Percentiles rank a stretch among this genome's conserved stretches.
These are phyloP conservation scores for Orgyia antiqua DNA, from an alignment of 2,888 invertebrate species.

Conservation along the genomic window DNA sequence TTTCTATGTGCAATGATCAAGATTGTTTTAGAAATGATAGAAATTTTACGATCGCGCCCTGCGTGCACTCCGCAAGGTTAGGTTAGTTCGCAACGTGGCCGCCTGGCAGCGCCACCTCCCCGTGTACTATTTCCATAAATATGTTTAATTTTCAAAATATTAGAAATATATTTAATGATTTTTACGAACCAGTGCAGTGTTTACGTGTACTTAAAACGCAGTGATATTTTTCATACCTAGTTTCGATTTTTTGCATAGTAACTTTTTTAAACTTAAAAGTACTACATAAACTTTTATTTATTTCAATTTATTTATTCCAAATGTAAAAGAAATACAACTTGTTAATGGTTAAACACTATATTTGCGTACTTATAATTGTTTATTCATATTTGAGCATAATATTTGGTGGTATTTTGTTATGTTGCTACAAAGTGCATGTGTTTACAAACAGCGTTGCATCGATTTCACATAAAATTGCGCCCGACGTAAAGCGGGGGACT, in stretches of 20 bases:
- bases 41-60: conserved; percentile 48
- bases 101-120: conserved; percentile 62
- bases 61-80: conserved; percentile 63
- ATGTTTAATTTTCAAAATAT: conserved; percentile 11
- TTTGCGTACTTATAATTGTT: neutral
- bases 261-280: too few species aligned
- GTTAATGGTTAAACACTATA: conserved; percentile 23
- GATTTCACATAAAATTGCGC: conserved; percentile 72
- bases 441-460: conserved; percentile 75
- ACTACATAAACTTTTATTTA: too few species aligned
- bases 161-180: conserved; percentile 4
- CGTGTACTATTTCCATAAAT: conserved; percentile 36
- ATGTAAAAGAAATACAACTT: conserved; percentile 28
- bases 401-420: neutral
- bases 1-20: conserved; percentile 50
- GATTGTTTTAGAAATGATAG: conserved; percentile 30
- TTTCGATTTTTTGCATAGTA: too few species aligned
- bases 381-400: neutral
- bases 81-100: conserved; percentile 74
- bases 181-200: conserved; percentile 10
- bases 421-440: conserved; percentile 46
- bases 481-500: conserved; percentile 20
- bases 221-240: too few species aligned
- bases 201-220: too few species aligned
- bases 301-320: neutral